Conservation (phyloP, 2,797 vertebrate species). For the Manis crassicaudata region DNA sequence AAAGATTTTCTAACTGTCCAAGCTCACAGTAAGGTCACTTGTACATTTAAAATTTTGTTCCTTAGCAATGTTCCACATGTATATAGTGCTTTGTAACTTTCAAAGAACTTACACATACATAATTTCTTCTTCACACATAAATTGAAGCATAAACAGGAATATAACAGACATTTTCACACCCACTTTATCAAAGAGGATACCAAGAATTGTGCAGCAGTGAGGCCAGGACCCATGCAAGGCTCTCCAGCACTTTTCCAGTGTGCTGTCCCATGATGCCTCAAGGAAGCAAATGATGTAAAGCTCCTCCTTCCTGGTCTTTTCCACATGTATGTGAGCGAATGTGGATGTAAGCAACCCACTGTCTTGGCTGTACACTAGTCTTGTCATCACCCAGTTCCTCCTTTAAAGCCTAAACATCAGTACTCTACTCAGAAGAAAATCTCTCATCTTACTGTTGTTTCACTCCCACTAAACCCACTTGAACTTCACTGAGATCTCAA, state of each 20-base stretch:
- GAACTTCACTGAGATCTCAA: background rate
- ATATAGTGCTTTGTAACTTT: background rate
- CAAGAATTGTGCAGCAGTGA: background rate
- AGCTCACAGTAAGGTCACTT: background rate
- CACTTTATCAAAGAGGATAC: background rate
- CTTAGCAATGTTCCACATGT: background rate
- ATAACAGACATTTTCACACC: background rate
- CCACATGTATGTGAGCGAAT: background rate
- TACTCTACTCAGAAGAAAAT: background rate
- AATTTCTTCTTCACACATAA: background rate
- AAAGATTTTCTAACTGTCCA: background rate
- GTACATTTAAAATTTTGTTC: background rate
- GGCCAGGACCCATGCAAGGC: background rate
- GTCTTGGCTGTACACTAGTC: constrained; percentile 36
- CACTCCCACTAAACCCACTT: background rate
- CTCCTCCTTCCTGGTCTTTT: constrained; percentile 35
- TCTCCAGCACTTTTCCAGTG: background rate
- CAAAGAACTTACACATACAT: background rate
- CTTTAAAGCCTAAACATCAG: constrained; percentile 13
- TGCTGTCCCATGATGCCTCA: background rate
- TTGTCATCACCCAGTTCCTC: constrained; percentile 41
- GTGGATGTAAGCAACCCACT: constrained; percentile 1
- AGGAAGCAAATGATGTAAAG: background rate
- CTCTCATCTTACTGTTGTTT: background rate
- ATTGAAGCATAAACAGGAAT: background rate